Evolutionary conservation across 1,140 invertebrate genomes (phyloP).

Genomic region (Heliconius congener): DNA sequence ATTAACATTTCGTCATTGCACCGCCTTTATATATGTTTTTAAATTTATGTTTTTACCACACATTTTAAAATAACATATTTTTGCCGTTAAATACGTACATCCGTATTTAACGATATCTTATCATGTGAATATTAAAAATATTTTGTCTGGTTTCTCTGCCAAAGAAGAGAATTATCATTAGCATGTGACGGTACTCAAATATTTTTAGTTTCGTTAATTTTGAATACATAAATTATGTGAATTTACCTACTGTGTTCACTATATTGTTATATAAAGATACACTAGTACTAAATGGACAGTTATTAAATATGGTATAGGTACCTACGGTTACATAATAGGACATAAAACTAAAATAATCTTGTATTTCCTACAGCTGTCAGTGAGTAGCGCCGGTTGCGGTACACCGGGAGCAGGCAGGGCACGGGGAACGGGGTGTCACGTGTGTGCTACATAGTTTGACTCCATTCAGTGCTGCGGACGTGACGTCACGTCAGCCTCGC

Average conservation of each 20-base stretch:
- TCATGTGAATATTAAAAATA: background rate
- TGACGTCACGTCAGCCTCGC: conserved; percentile 61
- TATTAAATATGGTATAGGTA: background rate
- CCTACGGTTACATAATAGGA: background rate
- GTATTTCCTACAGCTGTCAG: conserved; percentile 77
- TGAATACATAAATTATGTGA: background rate
- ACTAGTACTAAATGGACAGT: background rate
- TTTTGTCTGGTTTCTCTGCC: conserved; percentile 7
- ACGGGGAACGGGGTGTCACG: conserved; percentile 57
- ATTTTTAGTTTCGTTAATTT: conserved; percentile 1
- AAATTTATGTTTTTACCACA: background rate
- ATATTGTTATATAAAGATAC: background rate
- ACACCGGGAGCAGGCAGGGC: conserved; percentile 39
- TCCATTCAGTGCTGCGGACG: conserved; percentile 67
- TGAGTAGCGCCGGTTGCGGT: conserved; percentile 65
- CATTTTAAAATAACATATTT: background rate
- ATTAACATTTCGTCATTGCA: conserved; percentile 60
- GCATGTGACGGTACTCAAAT: background rate
- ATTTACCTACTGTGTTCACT: background rate
- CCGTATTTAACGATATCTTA: background rate
- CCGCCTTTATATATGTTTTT: conserved; percentile 38
- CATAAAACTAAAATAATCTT: conserved; percentile 63
- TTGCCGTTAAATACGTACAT: background rate
- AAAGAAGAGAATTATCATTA: background rate
- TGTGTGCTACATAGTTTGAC: conserved; percentile 75